Conservation (phyloP, 64 coral and sea anemone genomes). For the Actinia equina region DNA sequence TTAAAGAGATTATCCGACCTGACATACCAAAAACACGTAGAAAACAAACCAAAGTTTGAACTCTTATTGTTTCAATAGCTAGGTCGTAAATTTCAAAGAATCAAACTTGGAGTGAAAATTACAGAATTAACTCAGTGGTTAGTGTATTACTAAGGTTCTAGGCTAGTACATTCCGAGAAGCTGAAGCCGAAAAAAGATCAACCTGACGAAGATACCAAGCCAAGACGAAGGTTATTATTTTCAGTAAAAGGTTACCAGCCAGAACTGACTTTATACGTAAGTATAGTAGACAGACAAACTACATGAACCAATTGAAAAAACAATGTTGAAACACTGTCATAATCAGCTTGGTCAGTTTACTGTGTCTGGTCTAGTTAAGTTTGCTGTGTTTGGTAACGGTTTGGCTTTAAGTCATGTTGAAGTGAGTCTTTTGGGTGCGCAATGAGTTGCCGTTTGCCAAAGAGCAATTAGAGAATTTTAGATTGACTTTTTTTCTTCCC, state of each 20-base stretch:
- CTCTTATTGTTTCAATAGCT: background rate
- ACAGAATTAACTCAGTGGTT: background rate
- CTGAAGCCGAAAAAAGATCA: background rate
- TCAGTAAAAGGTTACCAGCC: background rate
- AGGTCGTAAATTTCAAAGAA: background rate
- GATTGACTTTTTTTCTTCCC: too few species aligned
- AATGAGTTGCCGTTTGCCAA: too few species aligned
- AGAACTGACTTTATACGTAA: background rate
- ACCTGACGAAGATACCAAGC: background rate
- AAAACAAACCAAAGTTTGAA: background rate
- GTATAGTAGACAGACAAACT: background rate
- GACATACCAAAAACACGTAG: constrained; percentile 15
- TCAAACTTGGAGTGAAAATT: too few species aligned
- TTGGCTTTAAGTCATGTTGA: too few species aligned
- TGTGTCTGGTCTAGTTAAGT: too few species aligned
- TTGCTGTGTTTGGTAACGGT: too few species aligned
- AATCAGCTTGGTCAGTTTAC: too few species aligned
- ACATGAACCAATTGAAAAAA: background rate
- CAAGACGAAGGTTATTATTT: background rate
- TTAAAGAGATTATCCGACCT: constrained; percentile 9
- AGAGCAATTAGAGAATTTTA: too few species aligned
- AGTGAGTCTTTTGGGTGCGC: too few species aligned
- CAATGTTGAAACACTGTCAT: background rate
- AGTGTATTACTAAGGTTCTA: background rate
- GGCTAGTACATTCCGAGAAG: too few species aligned